These are phyloP conservation scores for Euplexia lucipara DNA, from an alignment of 2,888 invertebrate genomes.

Conservation along the genomic window DNA sequence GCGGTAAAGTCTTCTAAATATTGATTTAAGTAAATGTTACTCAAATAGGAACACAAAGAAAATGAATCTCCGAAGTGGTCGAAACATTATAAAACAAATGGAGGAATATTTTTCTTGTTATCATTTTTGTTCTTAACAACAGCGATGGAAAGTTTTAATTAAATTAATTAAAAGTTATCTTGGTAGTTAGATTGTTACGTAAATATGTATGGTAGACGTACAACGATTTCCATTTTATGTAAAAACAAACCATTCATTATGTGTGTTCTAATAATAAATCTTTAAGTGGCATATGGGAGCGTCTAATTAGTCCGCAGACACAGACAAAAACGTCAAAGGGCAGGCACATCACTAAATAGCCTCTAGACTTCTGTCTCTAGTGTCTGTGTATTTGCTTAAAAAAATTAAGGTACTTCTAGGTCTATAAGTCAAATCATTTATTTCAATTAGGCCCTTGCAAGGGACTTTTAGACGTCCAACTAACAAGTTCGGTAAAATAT, in stretches of 20 bases:
- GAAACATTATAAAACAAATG: slow-evolving; percentile 40
- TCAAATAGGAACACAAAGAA: slow-evolving; percentile 32
- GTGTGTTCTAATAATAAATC: slow-evolving; percentile 61
- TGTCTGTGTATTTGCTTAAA: background rate
- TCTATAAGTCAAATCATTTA: too few relatives aligned
- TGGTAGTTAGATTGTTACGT: slow-evolving; percentile 48
- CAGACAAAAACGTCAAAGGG: slow-evolving; percentile 43
- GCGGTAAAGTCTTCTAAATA: slow-evolving; percentile 32
- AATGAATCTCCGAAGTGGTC: slow-evolving; percentile 43
- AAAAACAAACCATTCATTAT: slow-evolving; percentile 62
- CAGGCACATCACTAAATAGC: slow-evolving; percentile 41
- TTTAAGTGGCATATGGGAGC: slow-evolving; percentile 60
- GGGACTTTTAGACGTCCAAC: too few relatives aligned
- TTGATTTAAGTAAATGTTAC: slow-evolving; percentile 42
- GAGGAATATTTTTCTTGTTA: slow-evolving; percentile 46
- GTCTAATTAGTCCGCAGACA: slow-evolving; percentile 62
- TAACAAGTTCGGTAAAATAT: too few relatives aligned
- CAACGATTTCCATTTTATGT: slow-evolving; percentile 48
- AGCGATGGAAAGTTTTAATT: slow-evolving; percentile 65
- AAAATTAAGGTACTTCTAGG: background rate
- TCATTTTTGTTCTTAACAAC: slow-evolving; percentile 48
- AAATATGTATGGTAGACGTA: slow-evolving; percentile 37
- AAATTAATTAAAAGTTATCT: slow-evolving; percentile 68
- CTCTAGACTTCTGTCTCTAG: slow-evolving; percentile 9
- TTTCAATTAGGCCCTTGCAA: too few relatives aligned